A percentile compares a stretch with the other conserved stretches of the same genome.
Evolutionary conservation across 2,113 vertebrate species (phyloP).

Genomic region (Isichthys henryi): DNA sequence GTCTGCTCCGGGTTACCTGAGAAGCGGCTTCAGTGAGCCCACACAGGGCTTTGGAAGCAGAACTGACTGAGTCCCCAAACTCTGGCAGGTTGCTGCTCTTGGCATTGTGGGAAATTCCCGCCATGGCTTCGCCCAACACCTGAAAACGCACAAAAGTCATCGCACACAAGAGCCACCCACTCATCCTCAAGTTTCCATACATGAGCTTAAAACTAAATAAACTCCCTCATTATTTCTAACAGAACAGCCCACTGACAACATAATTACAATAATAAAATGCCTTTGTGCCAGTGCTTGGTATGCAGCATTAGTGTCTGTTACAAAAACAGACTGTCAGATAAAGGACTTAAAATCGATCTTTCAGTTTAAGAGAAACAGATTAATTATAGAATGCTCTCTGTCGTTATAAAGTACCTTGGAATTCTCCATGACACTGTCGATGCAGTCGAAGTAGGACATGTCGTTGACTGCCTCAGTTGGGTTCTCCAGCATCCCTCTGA

Average conservation of each 20-base stretch:
- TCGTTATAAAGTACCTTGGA: constrained; percentile 70
- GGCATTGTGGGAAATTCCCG: constrained; percentile 92
- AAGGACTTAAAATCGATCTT: neutral
- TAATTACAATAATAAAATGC: neutral
- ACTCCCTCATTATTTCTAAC: neutral
- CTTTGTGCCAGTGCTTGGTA: neutral
- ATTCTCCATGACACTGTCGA: constrained; percentile 99
- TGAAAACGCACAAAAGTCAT: constrained; percentile 33
- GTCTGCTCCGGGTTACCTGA: constrained; percentile 62
- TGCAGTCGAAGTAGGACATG: constrained; percentile 91
- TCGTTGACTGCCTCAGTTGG: constrained; percentile 86
- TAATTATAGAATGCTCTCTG: neutral
- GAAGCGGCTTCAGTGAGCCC: constrained; percentile 91
- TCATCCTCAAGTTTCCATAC: neutral
- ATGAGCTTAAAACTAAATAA: neutral
- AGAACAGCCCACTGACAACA: neutral
- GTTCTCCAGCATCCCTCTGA: constrained; percentile 88
- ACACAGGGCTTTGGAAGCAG: constrained; percentile 88
- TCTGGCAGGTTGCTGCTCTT: constrained; percentile 92
- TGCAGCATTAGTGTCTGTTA: neutral
- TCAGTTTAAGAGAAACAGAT: neutral
- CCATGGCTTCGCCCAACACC: constrained; percentile 95
- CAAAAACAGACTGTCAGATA: neutral
- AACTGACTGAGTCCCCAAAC: constrained; percentile 84
- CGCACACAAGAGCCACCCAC: neutral